These are phyloP conservation scores for Anolis carolinensis DNA, from an alignment of 2,113 vertebrate genomes.

Conservation along the genomic window DNA sequence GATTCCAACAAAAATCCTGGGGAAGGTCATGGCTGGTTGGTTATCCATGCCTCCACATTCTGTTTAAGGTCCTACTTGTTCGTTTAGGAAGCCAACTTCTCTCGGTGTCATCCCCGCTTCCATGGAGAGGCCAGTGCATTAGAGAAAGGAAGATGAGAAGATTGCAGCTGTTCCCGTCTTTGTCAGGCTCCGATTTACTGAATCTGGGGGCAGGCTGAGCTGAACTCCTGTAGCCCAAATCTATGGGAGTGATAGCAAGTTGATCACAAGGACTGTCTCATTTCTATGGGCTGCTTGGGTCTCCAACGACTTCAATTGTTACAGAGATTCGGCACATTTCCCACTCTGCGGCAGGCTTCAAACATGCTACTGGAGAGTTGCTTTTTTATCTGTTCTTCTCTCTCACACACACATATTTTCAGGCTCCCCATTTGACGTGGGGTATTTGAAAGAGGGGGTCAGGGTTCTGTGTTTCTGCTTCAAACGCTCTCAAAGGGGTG, in stretches of 20 bases:
- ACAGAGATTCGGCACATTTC: not conserved
- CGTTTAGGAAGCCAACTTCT: not conserved
- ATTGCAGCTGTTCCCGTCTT: not conserved
- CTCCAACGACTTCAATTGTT: not conserved
- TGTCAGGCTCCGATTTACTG: not conserved
- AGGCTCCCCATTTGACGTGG: fast-evolving
- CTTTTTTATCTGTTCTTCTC: not conserved
- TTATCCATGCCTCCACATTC: too few relatives aligned
- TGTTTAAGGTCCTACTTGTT: not conserved
- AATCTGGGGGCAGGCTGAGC: not conserved
- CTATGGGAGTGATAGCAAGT: not conserved
- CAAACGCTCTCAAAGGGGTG: not conserved
- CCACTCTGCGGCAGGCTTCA: not conserved
- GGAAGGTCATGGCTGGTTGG: not conserved
- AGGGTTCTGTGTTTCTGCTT: fast-evolving
- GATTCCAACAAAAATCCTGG: too few relatives aligned
- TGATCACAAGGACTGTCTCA: not conserved
- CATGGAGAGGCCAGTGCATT: not conserved
- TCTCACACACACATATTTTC: too few relatives aligned
- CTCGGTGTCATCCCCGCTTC: not conserved
- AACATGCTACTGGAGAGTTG: not conserved
- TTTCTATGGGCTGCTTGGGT: not conserved
- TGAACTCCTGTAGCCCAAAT: not conserved
- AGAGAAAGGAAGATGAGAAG: not conserved
- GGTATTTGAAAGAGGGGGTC: not conserved